Base-by-base conservation (phyloP, 1,140 invertebrate genomes). In the Pteromalus puparum region DNA sequence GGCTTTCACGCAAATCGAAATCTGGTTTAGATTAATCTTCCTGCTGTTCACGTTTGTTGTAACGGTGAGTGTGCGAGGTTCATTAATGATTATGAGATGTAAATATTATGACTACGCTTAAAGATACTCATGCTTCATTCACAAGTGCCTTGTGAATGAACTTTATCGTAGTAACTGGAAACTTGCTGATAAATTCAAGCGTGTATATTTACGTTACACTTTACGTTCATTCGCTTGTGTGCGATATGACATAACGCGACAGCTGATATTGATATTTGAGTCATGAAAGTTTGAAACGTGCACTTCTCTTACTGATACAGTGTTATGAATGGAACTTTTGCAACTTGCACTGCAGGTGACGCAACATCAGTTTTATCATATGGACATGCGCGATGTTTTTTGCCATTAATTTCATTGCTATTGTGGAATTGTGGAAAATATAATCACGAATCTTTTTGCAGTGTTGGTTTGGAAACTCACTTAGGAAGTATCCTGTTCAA, bases 21-120 rank as follows among this genome's bases (percentile, higher is more conserved):
- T 99, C 83, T 99, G 98, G 97, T 98, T 99, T 90, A 94, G 98
- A 87, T 97, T 99, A 90, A 97, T 99, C 88, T 99, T 99, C 92
- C 93, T 99, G 38, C 91, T 98, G 4, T 94, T 96, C 13, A 97
- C 98, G 2, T 99, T 99, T 92, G 91, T 96, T 73, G 95, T 97
- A 7, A 97, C 97, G 85, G 98, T 99, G 95, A 97, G 96, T 96
- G 68, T 34, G 6, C 18, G 53, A 61, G 5, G 6, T n/a, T 42
- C 38, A 42, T 61, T 21, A 61, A 61, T 61, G n/a, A n/a, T 61
- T n/a, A 9, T 61, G 53, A n/a, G 18, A 61, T n/a, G 53, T 61
- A n/a, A 61, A 61, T 61, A n/a, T 61, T 61, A 21, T 21, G 15
- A 61, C n/a, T 21, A 61, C 18, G 0, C 9, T 9, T 42, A 42